These are phyloP conservation scores for Parotia lawesii DNA, from an alignment of 2,113 vertebrate genomes.

Conservation along the genomic window DNA sequence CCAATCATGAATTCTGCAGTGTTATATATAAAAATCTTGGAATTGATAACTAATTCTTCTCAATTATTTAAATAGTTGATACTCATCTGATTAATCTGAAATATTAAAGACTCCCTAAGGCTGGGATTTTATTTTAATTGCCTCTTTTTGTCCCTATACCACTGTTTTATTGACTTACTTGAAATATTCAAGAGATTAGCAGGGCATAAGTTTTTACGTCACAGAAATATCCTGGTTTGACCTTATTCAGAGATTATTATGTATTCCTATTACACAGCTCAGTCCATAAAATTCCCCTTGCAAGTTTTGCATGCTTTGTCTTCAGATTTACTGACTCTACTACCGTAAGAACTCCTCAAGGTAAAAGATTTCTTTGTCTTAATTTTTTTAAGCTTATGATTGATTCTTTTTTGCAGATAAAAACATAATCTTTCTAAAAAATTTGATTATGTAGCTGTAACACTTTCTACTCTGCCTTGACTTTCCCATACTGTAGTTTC, in stretches of 20 bases:
- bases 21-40: background rate
- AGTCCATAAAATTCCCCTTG: background rate
- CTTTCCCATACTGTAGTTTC: background rate
- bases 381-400: background rate
- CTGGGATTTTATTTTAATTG: background rate
- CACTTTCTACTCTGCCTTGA: background rate
- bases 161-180: background rate
- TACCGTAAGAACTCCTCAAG: background rate
- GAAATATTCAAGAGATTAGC: conserved; percentile 12
- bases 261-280: background rate
- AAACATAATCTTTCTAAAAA: background rate
- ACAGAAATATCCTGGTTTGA: conserved; percentile 31
- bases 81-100: background rate
- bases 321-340: background rate
- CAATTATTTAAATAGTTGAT: background rate
- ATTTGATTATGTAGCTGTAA: background rate
- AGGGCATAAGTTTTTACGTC: background rate
- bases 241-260: conserved; percentile 26
- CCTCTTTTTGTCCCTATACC: background rate
- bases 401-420: background rate
- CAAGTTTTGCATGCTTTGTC: background rate
- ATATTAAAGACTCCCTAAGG: background rate
- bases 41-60: background rate
- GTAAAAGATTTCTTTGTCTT: background rate
- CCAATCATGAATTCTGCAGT: background rate